A percentile compares a stretch with the other conserved stretches of the same genome.
Evolutionary conservation across 2,888 invertebrate species (phyloP).

Genomic region (Sphaeridia pumilis): DNA sequence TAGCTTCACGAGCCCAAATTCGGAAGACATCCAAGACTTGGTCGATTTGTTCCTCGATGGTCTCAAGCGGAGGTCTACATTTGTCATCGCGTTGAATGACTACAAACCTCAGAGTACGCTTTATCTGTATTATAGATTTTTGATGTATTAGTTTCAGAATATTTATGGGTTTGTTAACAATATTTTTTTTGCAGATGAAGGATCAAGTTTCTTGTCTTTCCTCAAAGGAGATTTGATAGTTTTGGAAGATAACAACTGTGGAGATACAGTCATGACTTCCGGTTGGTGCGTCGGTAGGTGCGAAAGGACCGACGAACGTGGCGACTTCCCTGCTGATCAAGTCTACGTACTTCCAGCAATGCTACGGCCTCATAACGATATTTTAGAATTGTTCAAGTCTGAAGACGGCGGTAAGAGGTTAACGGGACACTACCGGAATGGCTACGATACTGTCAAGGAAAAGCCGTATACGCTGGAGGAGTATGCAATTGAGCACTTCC

Average conservation of each 20-base stretch:
- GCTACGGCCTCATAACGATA: conserved; percentile 85
- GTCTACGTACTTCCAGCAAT: conserved; percentile 94
- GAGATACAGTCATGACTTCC: conserved; percentile 81
- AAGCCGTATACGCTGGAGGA: conserved; percentile 84
- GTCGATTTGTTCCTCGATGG: conserved; percentile 97
- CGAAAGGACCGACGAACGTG: conserved; percentile 74
- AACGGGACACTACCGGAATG: conserved; percentile 65
- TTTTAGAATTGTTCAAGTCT: conserved; percentile 71
- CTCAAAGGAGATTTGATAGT: conserved; percentile 90
- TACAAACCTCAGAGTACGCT: conserved; percentile 70
- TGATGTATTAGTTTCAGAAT: too few species aligned
- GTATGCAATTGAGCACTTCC: conserved; percentile 91
- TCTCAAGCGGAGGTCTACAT: conserved; percentile 83
- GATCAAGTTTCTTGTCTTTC: conserved; percentile 82
- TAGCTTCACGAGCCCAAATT: conserved; percentile 97
- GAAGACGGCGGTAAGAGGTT: conserved; percentile 74
- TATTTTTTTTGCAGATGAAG: conserved; percentile 60
- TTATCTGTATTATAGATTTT: too few species aligned
- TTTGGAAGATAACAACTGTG: conserved; percentile 85
- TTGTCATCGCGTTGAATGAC: conserved; percentile 89
- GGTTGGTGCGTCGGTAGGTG: conserved; percentile 83
- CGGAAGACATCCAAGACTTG: conserved; percentile 92
- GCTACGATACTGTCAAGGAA: conserved; percentile 62
- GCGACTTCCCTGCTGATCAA: conserved; percentile 94
- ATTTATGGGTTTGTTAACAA: too few species aligned